Conservation (phyloP, 2,797 vertebrate genomes). For the Megaceryle alcyon region DNA sequence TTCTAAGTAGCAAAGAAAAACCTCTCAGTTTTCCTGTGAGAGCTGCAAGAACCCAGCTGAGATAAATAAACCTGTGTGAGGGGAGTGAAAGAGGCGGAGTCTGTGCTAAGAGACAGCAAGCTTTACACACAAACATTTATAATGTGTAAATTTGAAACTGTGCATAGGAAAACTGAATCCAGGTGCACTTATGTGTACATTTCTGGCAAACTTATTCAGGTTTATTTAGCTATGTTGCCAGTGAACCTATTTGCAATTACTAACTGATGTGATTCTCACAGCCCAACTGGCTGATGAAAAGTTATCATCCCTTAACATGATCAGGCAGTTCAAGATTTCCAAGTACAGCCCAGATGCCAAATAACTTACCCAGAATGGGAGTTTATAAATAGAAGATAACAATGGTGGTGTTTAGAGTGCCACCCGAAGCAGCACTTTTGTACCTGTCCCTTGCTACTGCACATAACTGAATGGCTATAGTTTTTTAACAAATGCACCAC, state of each 20-base stretch:
- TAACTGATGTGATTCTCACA: rapidly evolving
- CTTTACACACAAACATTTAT: background rate
- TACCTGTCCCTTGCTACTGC: background rate
- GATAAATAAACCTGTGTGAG: background rate
- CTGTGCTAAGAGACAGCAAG: background rate
- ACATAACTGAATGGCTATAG: background rate
- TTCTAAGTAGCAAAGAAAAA: background rate
- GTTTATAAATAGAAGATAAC: background rate
- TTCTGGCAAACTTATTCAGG: background rate
- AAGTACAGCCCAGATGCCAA: background rate
- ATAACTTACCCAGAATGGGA: background rate
- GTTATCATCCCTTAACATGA: rapidly evolving
- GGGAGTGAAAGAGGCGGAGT: background rate
- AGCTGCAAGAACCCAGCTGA: background rate
- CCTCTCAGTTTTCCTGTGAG: background rate
- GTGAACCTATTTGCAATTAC: background rate
- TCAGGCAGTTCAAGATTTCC: background rate
- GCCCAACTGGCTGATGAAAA: background rate
- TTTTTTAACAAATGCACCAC: background rate
- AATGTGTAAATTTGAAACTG: background rate
- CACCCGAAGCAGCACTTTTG: background rate
- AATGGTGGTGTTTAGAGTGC: background rate
- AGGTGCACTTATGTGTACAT: background rate
- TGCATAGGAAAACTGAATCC: background rate
- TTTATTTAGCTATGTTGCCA: background rate